phyloP scores from a whole-genome alignment of 2,888 invertebrate species.

The Seira sanloemensis region DNA sequence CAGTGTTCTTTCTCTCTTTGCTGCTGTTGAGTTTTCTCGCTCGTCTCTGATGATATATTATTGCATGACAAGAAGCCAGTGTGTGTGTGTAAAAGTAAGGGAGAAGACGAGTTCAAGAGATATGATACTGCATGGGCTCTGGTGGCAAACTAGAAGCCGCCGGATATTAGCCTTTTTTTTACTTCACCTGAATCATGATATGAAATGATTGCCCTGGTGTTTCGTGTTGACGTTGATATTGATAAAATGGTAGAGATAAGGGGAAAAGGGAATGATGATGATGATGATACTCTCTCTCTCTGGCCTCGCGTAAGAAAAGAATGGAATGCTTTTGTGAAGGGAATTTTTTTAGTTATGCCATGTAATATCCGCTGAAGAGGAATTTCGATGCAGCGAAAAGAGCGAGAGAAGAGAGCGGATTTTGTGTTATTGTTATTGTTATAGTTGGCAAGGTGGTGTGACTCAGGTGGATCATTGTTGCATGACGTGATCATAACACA shows the following conservation, averaged over 20 bases:
- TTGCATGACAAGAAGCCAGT: constrained; percentile 15
- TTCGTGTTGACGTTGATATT: constrained; percentile 27
- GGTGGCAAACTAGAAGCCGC: constrained; percentile 17
- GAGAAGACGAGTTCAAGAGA: not conserved
- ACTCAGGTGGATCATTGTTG: constrained; percentile 16
- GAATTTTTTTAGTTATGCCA: not conserved
- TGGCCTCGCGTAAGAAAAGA: constrained; percentile 7
- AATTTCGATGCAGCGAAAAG: not conserved
- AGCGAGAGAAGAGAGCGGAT: not conserved
- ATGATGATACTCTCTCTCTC: not conserved
- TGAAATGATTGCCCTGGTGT: constrained; percentile 29
- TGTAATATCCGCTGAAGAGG: constrained; percentile 1
- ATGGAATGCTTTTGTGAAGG: constrained; percentile 15
- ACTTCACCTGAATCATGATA: not conserved
- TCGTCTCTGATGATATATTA: constrained; percentile 30
- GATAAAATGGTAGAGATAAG: constrained; percentile 7
- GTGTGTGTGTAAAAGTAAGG: not conserved
- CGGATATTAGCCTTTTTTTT: constrained; percentile 42
- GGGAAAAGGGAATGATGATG: not conserved
- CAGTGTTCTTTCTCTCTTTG: not conserved
- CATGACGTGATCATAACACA: not conserved
- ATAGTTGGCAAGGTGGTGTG: constrained; percentile 10
- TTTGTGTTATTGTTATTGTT: constrained; percentile 8
- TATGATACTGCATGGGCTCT: not conserved
- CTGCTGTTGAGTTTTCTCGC: not conserved